These are phyloP conservation scores for Mobula hypostoma DNA, from an alignment of 2,113 vertebrate species.

Conservation along the genomic window DNA sequence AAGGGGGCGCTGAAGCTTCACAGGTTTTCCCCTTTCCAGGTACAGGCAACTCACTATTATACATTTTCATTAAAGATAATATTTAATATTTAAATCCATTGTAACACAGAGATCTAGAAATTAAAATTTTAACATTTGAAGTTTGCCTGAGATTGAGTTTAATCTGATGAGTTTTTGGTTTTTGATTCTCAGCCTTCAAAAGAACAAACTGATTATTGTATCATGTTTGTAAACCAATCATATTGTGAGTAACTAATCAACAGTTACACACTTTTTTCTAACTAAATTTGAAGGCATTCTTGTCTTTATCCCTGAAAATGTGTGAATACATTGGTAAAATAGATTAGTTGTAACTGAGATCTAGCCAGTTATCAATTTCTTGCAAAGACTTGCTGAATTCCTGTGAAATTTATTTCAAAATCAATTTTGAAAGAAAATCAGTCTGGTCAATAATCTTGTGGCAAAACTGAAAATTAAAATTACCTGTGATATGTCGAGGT, in stretches of 20 bases:
- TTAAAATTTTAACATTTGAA: background rate
- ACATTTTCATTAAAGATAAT: background rate
- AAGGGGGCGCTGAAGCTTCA: constrained; percentile 82
- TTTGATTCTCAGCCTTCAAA: background rate
- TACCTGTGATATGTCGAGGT: background rate
- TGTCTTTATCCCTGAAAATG: background rate
- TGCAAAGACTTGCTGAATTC: background rate
- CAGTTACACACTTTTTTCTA: background rate
- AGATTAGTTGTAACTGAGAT: background rate
- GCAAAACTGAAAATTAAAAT: background rate
- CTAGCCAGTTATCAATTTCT: background rate
- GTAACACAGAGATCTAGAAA: background rate
- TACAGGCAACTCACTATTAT: constrained; percentile 43
- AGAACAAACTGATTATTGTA: background rate
- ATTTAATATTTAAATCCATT: background rate
- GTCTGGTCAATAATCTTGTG: background rate
- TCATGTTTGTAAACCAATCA: background rate
- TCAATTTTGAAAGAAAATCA: background rate
- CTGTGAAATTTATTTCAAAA: background rate
- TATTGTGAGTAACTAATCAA: background rate
- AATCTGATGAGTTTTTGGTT: background rate
- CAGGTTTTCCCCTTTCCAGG: constrained; percentile 65
- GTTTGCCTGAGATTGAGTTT: background rate
- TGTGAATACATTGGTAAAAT: background rate
- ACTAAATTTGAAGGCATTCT: background rate